Conservation (phyloP, 2,888 invertebrate genomes). For the Malthinus flaveolus region DNA sequence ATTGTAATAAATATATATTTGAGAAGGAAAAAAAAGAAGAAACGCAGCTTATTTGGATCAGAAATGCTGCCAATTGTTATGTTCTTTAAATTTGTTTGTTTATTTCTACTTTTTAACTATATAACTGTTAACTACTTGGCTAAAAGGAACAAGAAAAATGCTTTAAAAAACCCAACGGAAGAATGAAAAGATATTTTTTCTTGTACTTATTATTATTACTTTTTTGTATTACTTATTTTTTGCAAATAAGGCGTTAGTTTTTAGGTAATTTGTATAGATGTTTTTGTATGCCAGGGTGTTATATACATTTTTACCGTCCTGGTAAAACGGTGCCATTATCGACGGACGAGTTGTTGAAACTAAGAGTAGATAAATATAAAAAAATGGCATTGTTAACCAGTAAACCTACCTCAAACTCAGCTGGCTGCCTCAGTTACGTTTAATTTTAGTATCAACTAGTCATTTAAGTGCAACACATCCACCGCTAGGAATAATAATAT, state of each 20-base stretch:
- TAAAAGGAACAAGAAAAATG: slow-evolving; percentile 27
- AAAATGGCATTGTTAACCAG: slow-evolving; percentile 21
- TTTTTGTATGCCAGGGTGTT: slow-evolving; percentile 36
- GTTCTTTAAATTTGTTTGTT: slow-evolving; percentile 31
- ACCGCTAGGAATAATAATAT: slow-evolving; percentile 34
- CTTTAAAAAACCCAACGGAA: slow-evolving; percentile 15
- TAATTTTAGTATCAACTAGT: slow-evolving; percentile 35
- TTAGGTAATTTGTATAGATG: slow-evolving; percentile 27
- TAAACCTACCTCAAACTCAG: slow-evolving; percentile 34
- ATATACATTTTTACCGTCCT: slow-evolving; percentile 37
- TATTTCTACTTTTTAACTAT: slow-evolving; percentile 27
- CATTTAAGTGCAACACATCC: slow-evolving; percentile 37
- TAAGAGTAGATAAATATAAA: background rate
- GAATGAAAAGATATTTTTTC: slow-evolving; percentile 36
- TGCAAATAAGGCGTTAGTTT: slow-evolving; percentile 30
- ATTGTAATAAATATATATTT: slow-evolving; percentile 9
- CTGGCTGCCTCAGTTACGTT: slow-evolving; percentile 39
- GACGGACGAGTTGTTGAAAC: background rate
- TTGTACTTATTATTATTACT: slow-evolving; percentile 42
- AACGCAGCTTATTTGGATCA: slow-evolving; percentile 22
- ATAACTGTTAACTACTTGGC: slow-evolving; percentile 27
- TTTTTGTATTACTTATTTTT: slow-evolving; percentile 39
- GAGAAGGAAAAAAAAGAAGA: slow-evolving; percentile 2
- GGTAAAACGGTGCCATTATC: slow-evolving; percentile 26
- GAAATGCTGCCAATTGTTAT: slow-evolving; percentile 27